Evolutionary conservation across 2,113 vertebrate species (phyloP).

Genomic region (Sprattus sprattus): DNA sequence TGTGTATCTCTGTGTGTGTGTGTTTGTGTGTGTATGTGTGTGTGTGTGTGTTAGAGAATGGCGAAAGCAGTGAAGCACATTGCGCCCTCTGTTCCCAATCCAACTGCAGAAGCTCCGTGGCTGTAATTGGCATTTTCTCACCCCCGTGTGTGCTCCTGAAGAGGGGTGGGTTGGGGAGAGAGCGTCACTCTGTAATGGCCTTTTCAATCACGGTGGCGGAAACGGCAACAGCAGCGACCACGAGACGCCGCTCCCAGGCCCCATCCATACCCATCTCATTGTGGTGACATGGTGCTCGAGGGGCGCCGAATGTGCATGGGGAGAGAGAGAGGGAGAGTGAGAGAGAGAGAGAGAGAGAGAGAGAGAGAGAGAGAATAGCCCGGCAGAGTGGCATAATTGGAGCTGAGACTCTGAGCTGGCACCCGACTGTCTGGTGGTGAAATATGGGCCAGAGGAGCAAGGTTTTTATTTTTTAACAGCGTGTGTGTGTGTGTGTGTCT

Average conservation of each 20-base stretch:
- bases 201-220: background rate
- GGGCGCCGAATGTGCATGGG: background rate
- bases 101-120: conserved; percentile 43
- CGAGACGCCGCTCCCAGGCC: conserved; percentile 33
- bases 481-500: background rate
- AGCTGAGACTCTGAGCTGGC: background rate
- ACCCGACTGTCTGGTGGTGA: background rate
- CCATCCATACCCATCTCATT: conserved; percentile 55
- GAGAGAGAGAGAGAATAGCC: background rate
- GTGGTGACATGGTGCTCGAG: conserved; percentile 38
- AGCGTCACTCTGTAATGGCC: background rate
- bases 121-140: conserved; percentile 48
- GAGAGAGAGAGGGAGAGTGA: background rate
- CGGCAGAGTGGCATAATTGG: background rate
- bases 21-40: conserved; percentile 19
- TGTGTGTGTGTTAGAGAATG: background rate
- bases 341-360: background rate
- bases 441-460: background rate
- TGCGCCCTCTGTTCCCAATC: conserved; percentile 53
- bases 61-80: background rate
- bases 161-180: background rate
- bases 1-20: background rate
- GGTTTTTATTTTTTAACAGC: background rate
- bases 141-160: conserved; percentile 26
- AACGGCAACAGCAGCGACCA: background rate